Base-by-base conservation (phyloP, 2,113 vertebrate species). In the Daphoenositta chrysoptera region DNA sequence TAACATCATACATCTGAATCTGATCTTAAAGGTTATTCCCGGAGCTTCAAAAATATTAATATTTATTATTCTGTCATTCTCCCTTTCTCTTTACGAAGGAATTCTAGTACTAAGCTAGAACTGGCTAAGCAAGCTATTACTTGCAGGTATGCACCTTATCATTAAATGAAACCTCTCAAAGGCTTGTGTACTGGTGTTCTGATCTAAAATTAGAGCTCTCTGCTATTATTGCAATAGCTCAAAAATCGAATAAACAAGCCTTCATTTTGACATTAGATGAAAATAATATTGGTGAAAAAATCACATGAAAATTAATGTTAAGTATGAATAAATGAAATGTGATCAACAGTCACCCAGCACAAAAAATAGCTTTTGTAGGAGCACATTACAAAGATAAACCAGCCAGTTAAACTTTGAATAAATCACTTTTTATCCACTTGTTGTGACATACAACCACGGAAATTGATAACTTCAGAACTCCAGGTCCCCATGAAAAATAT, bases 221-320 rank as follows among this genome's bases (percentile, higher is more conserved):
- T 83, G 40, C 58, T 96, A 77, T 96, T 94, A 89, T 53, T 97
- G 61, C 54, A 88, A 87, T 94, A 97, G 79, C 64, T 92, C 83
- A 96, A 91, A 90, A 94, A 83, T 93, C 13, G 30, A 97, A 97
- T 96, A 97, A 98, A 97, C 78, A 98, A 95, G 82, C 58, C 70
- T 85, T 83, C 20, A 85, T 95, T 96, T 85, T 96, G 92, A 97
- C 84, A 94, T 96, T 94, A 96, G 51, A 92, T 9, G 20, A 90
- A 96, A 97, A 96, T 87, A 94, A 88, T 94, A 87, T 68, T 93
- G 92, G 90, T 53, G 31, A 47, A 82, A 93, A 93, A 77, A 91
- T 51, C 51, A 89, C 33, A 87, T 72, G 40, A 85, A 97, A 97
- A 95, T 80, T 30, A 95, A 95, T 97, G 97, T 96, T 97, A 97